Evolutionary conservation across 2,113 vertebrate genomes (phyloP), one percentile per base, ranked within the genome.

Genomic region (Peromyscus polionotus): DNA sequence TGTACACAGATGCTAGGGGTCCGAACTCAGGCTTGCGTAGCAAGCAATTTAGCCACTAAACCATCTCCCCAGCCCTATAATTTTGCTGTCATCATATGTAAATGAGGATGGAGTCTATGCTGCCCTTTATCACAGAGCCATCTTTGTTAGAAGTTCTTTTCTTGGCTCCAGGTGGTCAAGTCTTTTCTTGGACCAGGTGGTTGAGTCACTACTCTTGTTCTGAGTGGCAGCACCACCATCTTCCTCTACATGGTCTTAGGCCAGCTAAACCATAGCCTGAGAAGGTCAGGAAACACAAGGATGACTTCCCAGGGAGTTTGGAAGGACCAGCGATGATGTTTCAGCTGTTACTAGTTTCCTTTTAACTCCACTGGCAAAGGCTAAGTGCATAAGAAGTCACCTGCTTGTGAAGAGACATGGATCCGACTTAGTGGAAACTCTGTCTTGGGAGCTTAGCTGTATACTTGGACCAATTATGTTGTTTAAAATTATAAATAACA

Each of bases 401-500:
- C 7, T 0, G 0, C 22, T 19, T 3, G 0, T 9, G 31, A 36
- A 36, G 11, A 72, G 28, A 39, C 13, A 39, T 51, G 57, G 70
- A 39, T 16, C 9, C 61, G 14, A 88, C 17, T 72, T 1, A 17
- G 9, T 5, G 54, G 45, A 33, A 45, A 26, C 9, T 51, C 10
- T 51, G 20, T 42, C 33, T 76, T 2, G 51, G 81, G 39, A 36
- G 33, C 51, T 94, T 36, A 26, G 39, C 54, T 61, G 67, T 5
- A 39, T 57, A 81, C 63, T 65, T 79, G 19, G 28, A 70, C 7
- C 4, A 31, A 90, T 75, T 17, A 22, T n/a, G 0, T 81, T 93
- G 93, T 87, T 54, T 26, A 54, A 79, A 39, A 65, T 48, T 51
- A 85, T 84, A 96, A 92, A 91, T 79, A 83, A 19, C 33, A 91